Evolutionary conservation across 2,797 vertebrate genomes (phyloP), one percentile per base, ranked within the genome.

Genomic region (Sebastiscus albofasciatus): DNA sequence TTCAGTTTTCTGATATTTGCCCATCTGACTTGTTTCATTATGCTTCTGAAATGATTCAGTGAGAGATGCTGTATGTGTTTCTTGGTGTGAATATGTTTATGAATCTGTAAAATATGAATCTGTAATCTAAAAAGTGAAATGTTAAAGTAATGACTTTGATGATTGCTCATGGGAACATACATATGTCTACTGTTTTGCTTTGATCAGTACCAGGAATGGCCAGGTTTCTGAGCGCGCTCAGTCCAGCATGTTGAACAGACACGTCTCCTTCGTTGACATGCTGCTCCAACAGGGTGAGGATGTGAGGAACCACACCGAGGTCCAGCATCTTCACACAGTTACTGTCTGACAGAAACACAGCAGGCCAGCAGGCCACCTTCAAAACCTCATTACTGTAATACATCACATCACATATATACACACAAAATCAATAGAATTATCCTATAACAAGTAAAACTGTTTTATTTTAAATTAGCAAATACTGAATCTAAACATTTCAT

Each of bases 281-380:
- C 13, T 96, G 93, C 89, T 98, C 97, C 93, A 98, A 54, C 77
- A 98, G 84, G 46, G 96, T 96, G 65, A 98, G 94, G 74, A 98
- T 97, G 90, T 96, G 96, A 80, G 97, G 96, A 6, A 98, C 95
- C 73, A 97, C 95, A 0, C 97, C 97, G 1, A 97, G 92, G 77
- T 97, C 96, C 78, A 98, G 92, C 97, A 98, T 97, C 75, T 95
- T 95, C 80, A 96, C 89, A 60, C 97, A 98, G 95, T 97, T 98
- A 77, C 95, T 95, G 42, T 98, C 97, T 98, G 87, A 73, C 1
- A 89, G 36, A 87, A 49, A 81, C 22, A 79, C 52, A 86, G 27
- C 46, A 77, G 22, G 4, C 20, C 24, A 22, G 39, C 31, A 75
- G 66, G 13, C 29, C 20, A 49, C 11, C 2, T 34, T 77, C 33